Evolutionary conservation across 2,113 vertebrate species (phyloP), one percentile per base, ranked within the genome.

Genomic region (Garra rufa): DNA sequence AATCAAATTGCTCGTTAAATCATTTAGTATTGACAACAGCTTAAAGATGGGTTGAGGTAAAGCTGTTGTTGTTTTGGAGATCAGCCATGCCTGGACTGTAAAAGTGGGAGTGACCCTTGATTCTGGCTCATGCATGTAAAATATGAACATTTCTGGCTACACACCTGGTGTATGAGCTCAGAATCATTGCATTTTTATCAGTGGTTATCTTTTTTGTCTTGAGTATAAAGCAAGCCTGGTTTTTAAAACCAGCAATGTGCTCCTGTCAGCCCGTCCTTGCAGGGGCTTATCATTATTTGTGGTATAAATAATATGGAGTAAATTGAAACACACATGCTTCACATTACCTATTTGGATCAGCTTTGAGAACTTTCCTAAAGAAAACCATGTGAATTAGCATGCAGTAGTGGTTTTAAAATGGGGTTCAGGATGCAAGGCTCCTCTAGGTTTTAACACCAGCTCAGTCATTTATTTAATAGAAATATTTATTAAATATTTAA

Each of bases 271-370:
- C 75, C 15, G 17, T 24, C 50, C 41, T 59, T 41, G 19, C 30
- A 77, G 34, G 17, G 19, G 10, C 48, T 55, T 55, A 11, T 52
- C 26, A n/a, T 76, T 55, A 55, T 55, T 57, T 77, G 50, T 41
- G 50, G 28, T 57, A 77, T 76, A 21, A 38, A 14, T 57, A 57
- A 76, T 77, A 14, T n/a, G 28, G 50, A 41, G 50, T 57, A 57
- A 76, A 77, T 77, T 41, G 52, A 41, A 77, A 41, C 30, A 77
- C 48, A 76, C 50, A 77, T n/a, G 30, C 75, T 57, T 41, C 75
- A 77, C 52, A 77, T 77, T 77, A 77, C 52, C 30, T 77, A 5
- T 13, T 41, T 77, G 50, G 30, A 57, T 41, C 75, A 55, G 74
- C 19, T 57, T 77, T 77, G 50, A 57, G 50, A 77, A 41, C 21